Evolutionary conservation across 2,797 vertebrate species (phyloP).

Genomic region (Melanotaenia nigrans): DNA sequence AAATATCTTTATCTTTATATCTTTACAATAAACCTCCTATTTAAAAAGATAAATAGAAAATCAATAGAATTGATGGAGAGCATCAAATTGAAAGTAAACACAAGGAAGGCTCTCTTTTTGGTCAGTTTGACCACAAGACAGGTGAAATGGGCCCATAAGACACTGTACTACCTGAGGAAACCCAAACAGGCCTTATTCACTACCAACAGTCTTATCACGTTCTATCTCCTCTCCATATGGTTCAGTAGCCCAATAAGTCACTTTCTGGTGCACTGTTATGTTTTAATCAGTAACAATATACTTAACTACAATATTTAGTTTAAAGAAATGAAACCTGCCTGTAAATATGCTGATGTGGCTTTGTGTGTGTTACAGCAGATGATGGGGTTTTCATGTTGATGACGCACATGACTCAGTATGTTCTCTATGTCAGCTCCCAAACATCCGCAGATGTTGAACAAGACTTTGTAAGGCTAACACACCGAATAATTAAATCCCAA

Average conservation of each 20-base stretch:
- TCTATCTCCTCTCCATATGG: no score
- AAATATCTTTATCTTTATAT: no score
- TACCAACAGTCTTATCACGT: neutral
- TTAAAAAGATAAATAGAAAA: neutral
- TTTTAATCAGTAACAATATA: neutral
- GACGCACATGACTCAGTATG: neutral
- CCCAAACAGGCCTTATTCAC: neutral
- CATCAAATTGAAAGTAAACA: neutral
- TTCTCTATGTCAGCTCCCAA: neutral
- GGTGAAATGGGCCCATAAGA: neutral
- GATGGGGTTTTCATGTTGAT: neutral
- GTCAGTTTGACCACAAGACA: neutral
- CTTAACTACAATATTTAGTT: neutral
- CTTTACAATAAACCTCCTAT: neutral
- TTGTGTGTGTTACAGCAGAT: neutral
- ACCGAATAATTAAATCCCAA: constrained; percentile 1
- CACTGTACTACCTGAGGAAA: neutral
- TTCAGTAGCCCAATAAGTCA: neutral
- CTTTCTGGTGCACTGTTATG: neutral
- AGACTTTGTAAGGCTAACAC: neutral
- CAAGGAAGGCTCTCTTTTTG: neutral
- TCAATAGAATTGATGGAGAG: neutral
- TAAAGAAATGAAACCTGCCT: no score
- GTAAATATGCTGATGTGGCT: neutral
- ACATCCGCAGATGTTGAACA: neutral